Evolutionary conservation across 2,888 invertebrate species (phyloP), one percentile per base, ranked within the genome.

Genomic region (Hirtodrosophila histrioides): DNA sequence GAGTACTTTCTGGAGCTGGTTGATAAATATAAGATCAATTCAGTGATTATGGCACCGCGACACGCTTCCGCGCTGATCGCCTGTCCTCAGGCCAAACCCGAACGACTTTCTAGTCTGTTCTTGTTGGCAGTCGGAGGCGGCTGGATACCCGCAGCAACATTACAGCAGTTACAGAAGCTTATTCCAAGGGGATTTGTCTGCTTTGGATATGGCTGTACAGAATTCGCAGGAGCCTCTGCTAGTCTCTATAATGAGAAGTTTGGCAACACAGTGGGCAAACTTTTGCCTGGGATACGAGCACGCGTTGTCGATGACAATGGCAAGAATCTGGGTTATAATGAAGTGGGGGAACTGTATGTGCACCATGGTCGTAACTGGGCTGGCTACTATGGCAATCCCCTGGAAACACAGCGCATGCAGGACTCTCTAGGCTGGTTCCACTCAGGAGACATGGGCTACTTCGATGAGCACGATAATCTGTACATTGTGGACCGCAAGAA

Each of bases 391-490:
- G 70, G 75, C 4, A 86, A 89, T 53, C 60, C 71, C 0, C 45
- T 50, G 10, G 88, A 76, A 11, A 86, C 88, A 1, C 54, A 70
- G 36, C 44, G 50, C 12, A 57, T 73, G 6, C 63, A 76, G 4
- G 88, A 89, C 37, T 44, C 48, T 0, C 58, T 86, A 3, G 83
- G 86, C 10, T 91, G 88, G 89, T 71, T 88, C 11, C 84, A 81
- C 12, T 71, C 87, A 0, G 91, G 90, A 3, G 91, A 91, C 54
- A 27, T 90, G 51, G 90, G 90, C 2, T 85, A 86, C 51, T 82
- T 90, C 48, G 89, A 90, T 57, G 71, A 83, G 1, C 67, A 86
- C 0, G 69, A 86, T 3, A 69, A 60, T 57, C 60, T 90, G 4
- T 81, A 69, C 57, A 45, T 89, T 3, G 76, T 79, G 10, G 91